Percentiles rank a stretch among this genome's conserved stretches.
phyloP scores from a whole-genome alignment of 37 sponge, comb jelly and placozoan species.

The Axinella damicornis region DNA sequence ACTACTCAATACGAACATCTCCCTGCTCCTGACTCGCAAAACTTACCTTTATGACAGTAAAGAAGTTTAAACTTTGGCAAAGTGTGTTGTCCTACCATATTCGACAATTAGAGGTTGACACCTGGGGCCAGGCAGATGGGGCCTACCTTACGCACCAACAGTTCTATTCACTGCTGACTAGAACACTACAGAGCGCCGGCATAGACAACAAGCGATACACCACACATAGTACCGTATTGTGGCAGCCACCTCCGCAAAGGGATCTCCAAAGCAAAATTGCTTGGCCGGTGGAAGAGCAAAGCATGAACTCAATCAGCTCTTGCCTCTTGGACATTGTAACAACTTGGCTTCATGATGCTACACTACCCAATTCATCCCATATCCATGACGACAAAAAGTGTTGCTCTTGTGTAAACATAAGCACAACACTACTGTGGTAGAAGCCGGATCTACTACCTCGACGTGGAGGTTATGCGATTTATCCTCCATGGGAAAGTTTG shows the following conservation, averaged over 20 bases:
- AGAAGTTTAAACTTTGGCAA: conserved; percentile 4
- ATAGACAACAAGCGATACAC: neutral
- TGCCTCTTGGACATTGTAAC: no score
- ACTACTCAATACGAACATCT: neutral
- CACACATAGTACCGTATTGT: no score
- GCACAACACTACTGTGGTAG: no score
- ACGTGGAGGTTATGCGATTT: no score
- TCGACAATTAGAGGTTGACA: neutral
- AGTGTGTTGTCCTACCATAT: neutral
- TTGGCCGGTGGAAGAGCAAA: conserved; percentile 38
- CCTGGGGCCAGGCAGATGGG: neutral
- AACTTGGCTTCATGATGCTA: no score
- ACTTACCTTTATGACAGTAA: conserved; percentile 4
- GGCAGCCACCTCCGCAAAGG: neutral
- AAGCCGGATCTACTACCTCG: no score
- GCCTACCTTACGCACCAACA: neutral
- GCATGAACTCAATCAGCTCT: conserved; percentile 35
- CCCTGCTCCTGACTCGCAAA: neutral
- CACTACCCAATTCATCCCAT: no score
- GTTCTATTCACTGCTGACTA: neutral
- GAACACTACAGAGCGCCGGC: neutral
- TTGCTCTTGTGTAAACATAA: no score
- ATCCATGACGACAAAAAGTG: no score
- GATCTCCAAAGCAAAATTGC: neutral
- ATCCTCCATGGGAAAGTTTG: no score